These are phyloP conservation scores for Megaceryle maxima DNA, from an alignment of 2,113 vertebrate genomes.

Conservation along the genomic window DNA sequence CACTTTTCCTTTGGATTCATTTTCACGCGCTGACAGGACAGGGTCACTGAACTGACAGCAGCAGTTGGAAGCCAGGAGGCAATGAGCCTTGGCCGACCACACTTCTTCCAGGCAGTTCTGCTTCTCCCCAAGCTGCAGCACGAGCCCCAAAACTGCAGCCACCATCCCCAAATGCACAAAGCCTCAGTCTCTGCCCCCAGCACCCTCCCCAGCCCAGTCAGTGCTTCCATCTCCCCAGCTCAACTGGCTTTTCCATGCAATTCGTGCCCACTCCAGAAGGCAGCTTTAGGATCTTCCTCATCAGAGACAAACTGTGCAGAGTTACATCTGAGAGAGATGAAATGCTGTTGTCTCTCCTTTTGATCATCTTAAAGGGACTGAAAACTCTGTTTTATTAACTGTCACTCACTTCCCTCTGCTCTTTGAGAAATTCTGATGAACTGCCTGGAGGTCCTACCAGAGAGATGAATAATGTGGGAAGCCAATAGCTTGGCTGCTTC, in stretches of 20 bases:
- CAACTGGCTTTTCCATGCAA: neutral
- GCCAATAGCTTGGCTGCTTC: neutral
- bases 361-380: neutral
- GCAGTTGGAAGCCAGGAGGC: neutral
- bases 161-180: rapidly evolving
- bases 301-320: neutral
- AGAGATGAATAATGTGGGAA: neutral
- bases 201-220: rapidly evolving
- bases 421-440: neutral
- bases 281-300: neutral
- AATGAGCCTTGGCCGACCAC: neutral
- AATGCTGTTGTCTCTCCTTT: neutral
- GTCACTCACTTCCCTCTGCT: neutral
- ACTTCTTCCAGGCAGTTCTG: neutral
- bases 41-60: neutral
- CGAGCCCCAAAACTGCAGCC: rapidly evolving
- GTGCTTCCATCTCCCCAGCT: neutral
- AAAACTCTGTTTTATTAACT: neutral
- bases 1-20: rapidly evolving
- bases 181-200: neutral
- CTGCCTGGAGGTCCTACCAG: neutral
- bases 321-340: neutral
- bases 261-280: neutral
- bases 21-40: neutral
- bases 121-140: neutral